A percentile compares a stretch with the other conserved stretches of the same genome.
Conservation (phyloP, 1,140 invertebrate species). For the Drusus annulatus region DNA sequence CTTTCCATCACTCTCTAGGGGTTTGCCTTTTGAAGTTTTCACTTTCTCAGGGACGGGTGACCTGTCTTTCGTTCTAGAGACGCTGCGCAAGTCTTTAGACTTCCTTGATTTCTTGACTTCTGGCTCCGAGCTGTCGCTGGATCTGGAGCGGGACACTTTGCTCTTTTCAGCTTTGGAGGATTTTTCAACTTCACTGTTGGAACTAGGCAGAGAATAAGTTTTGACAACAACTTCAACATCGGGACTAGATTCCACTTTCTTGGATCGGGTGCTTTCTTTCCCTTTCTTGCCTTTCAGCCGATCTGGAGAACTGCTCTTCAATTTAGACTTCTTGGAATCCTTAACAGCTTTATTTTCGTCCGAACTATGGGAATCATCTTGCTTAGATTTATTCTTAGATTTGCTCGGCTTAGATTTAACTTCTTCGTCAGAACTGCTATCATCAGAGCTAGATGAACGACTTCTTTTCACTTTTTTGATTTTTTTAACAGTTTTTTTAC, state of each 20-base stretch:
- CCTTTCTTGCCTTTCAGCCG: constrained; percentile 51
- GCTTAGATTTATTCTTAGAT: constrained; percentile 68
- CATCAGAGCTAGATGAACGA: constrained; percentile 71
- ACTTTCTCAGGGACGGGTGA: constrained; percentile 49
- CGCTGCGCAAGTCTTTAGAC: constrained; percentile 64
- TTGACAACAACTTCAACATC: constrained; percentile 60
- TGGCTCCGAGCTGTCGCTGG: constrained; percentile 62
- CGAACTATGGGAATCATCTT: constrained; percentile 50
- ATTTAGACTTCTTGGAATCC: constrained; percentile 66
- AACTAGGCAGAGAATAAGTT: constrained; percentile 61
- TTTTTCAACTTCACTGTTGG: constrained; percentile 67
- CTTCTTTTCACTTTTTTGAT: constrained; percentile 67
- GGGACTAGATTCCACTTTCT: constrained; percentile 45
- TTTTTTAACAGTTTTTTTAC: constrained; percentile 69
- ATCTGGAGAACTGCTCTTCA: constrained; percentile 67
- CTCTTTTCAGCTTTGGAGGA: constrained; percentile 66
- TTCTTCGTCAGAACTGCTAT: constrained; percentile 76
- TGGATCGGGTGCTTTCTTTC: constrained; percentile 40
- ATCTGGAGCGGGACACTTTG: constrained; percentile 61
- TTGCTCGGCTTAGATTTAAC: constrained; percentile 70
- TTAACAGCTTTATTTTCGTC: constrained; percentile 53
- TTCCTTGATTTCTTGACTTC: constrained; percentile 65
- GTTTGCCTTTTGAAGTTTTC: constrained; percentile 46
- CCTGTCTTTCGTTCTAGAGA: constrained; percentile 45
- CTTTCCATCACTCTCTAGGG: constrained; percentile 25